Base-by-base conservation (phyloP, 2,888 invertebrate species). In the Hipparchia semele region DNA sequence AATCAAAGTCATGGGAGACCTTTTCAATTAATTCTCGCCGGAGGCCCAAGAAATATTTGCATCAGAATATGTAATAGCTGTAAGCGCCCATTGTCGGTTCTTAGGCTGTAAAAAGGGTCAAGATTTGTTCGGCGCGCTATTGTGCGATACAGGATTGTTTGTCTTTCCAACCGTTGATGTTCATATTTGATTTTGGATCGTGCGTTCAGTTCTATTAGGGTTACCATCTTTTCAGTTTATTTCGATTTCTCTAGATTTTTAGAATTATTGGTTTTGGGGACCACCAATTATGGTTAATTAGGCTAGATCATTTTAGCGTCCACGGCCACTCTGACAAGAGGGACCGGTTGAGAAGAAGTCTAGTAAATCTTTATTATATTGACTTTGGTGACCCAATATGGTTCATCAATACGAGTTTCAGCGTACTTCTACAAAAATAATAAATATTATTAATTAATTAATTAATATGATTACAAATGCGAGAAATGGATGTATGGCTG, bases 81-180 rank as follows among this genome's bases (percentile, higher is more conserved):
- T 79, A 78, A 77, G 77, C 77, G 75, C 70, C 78, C 79, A 79
- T 81, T 80, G 82, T 80, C 75, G 81, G 79, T 79, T 80, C 80
- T 81, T 80, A 75, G 77, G 73, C 75, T 78, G 81, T 79, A 82
- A 83, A 84, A 84, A 83, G 84, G 85, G 81, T 82, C 83, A 83
- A 84, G 83, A 84, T 80, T 81, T 79, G 80, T 79, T 78, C 81
- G 80, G 78, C 79, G 72, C 71, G 67, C 86, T 82, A 90, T 91
- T 91, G 90, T 91, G 80, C 80, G 81, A 80, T 82, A 84, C 81
- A 72, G 77, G 74, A 70, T 56, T 92, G 89, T 92, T 92, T 92
- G 88, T 90, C 87, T 91, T 90, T 86, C 82, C 84, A 79, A 23
- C 39, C 33, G 80, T 80, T 80, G 84, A 82, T 83, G 90, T 84